A percentile compares a stretch with the other conserved stretches of the same genome.
Evolutionary conservation across 2,113 vertebrate genomes (phyloP).

Genomic region (Peromyscus polionotus): DNA sequence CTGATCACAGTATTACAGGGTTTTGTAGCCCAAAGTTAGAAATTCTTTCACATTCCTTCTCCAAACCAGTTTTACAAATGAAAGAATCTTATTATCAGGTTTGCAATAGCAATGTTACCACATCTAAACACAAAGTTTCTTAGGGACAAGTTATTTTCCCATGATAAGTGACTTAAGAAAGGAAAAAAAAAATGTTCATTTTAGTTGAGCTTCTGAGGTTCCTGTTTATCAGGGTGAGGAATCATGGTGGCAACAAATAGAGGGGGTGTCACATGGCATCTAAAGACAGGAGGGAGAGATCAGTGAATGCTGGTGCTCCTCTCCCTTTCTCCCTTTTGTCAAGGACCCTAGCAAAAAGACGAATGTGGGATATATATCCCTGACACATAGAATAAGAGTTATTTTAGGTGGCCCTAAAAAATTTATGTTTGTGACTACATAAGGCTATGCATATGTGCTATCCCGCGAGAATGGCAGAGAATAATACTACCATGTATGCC

Average conservation of each 20-base stretch:
- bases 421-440: not conserved
- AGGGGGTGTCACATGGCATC: not conserved
- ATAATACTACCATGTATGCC: not conserved
- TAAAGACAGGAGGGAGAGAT: not conserved
- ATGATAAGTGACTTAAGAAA: not conserved
- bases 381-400: not conserved
- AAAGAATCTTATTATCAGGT: not conserved
- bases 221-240: no score
- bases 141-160: not conserved
- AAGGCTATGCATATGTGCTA: not conserved
- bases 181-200: not conserved
- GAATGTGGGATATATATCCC: not conserved
- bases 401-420: not conserved
- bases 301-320: not conserved
- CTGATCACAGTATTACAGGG: not conserved
- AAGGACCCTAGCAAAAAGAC: not conserved
- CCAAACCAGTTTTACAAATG: not conserved
- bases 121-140: not conserved
- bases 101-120: not conserved
- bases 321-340: not conserved
- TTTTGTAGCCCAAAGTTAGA: not conserved
- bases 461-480: not conserved
- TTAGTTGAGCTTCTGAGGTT: not conserved
- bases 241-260: not conserved
- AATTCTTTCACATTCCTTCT: not conserved